Evolutionary conservation across 2,888 invertebrate genomes (phyloP).

Genomic region (Polydrusus tereticollis): DNA sequence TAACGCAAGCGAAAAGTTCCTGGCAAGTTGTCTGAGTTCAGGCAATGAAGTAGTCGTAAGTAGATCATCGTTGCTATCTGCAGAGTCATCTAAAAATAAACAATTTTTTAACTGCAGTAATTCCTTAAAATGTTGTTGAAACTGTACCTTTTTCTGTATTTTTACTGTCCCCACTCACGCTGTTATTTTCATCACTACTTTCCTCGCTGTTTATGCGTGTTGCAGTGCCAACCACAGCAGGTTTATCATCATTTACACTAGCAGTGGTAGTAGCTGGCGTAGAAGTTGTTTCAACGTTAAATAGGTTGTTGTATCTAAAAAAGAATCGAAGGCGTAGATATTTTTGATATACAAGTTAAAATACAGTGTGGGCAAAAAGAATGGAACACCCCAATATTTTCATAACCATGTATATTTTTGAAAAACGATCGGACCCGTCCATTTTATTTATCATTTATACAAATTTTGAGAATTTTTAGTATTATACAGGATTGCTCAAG

Average conservation of each 20-base stretch:
- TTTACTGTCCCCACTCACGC: not conserved
- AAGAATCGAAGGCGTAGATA: not conserved
- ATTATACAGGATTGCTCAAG: too few species aligned
- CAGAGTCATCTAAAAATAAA: constrained; percentile 7
- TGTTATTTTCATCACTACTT: not conserved
- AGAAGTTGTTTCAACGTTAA: constrained; percentile 62
- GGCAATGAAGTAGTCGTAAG: constrained; percentile 41
- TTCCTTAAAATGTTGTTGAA: not conserved
- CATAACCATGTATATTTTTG: too few species aligned
- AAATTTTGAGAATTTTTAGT: too few species aligned
- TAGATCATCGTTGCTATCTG: constrained; percentile 15
- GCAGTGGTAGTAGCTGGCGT: constrained; percentile 63
- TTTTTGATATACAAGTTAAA: too few species aligned
- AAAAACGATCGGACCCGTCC: too few species aligned
- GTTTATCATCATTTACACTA: not conserved
- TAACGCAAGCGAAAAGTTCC: constrained; percentile 86
- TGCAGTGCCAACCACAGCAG: not conserved
- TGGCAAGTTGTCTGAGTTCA: constrained; percentile 83
- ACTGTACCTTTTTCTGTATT: not conserved
- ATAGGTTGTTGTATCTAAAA: constrained; percentile 68
- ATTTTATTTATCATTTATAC: too few species aligned
- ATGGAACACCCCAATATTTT: too few species aligned
- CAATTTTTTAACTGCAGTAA: not conserved
- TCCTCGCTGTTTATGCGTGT: constrained; percentile 16
- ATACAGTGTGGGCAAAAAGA: too few species aligned